Conservation (phyloP, 2,113 vertebrate species). For the Columba janthina region DNA sequence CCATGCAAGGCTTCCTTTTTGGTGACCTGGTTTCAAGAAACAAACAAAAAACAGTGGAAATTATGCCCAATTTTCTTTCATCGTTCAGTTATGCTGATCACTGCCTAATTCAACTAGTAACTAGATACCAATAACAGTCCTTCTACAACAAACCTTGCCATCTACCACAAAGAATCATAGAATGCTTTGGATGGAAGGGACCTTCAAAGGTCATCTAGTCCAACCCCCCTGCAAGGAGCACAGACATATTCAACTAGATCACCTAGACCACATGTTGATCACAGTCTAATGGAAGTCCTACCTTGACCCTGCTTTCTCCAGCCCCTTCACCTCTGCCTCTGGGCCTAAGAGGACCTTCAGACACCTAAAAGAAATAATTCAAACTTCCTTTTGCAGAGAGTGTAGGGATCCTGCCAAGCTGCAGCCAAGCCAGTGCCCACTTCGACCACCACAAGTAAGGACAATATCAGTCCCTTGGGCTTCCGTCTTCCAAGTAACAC, state of each 20-base stretch:
- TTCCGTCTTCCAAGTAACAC: not conserved
- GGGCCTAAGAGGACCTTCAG: not conserved
- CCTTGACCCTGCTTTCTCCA: constrained; percentile 9
- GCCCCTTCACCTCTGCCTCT: not conserved
- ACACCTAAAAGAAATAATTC: constrained; percentile 1
- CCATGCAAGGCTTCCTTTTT: not conserved
- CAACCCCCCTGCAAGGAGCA: not conserved
- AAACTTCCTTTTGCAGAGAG: not conserved
- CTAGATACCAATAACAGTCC: not conserved
- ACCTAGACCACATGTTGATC: not conserved
- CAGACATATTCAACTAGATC: not conserved
- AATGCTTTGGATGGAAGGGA: not conserved
- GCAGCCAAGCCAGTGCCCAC: not conserved
- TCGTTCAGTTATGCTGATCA: not conserved
- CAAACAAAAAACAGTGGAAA: not conserved
- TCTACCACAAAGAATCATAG: not conserved
- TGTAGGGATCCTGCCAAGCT: not conserved
- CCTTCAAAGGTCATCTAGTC: not conserved
- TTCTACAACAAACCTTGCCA: constrained; percentile 4
- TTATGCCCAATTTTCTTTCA: not conserved
- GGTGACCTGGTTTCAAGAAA: not conserved
- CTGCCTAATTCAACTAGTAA: not conserved
- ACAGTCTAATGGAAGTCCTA: not conserved
- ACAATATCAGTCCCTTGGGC: not conserved
- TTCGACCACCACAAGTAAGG: not conserved